Evolutionary conservation across 2,888 invertebrate genomes (phyloP), one percentile per base, ranked within the genome.

Genomic region (Acleris holmiana): DNA sequence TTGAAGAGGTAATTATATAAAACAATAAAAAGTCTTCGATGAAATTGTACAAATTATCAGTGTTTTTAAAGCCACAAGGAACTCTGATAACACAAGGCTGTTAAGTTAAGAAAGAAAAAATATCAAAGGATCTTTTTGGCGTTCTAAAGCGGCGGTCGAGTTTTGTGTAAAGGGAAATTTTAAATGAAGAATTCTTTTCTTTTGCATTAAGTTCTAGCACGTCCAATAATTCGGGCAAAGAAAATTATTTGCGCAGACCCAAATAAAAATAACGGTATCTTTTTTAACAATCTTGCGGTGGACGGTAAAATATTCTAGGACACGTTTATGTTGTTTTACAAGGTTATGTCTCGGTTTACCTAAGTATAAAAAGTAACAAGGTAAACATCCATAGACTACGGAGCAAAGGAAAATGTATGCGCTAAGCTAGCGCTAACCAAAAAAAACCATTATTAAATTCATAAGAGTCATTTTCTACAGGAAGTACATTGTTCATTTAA

Each of bases 51-150:
- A 44, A n/a, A 44, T 17, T 44, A n/a, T 2, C 17, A 44, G 44
- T 15, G 17, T 44, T 44, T 17, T 44, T 44, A 7, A 15, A 2
- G 15, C 17, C 17, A 44, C 6, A 15, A 44, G 48, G 54, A 64
- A 64, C 64, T 48, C 59, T 55, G 4, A 55, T 23, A 54, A 35
- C 44, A 49, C 18, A 48, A 47, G 49, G 54, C 44, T 40, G 50
- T 58, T 40, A 59, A 59, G 29, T 65, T 54, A 55, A 59, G 54
- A 46, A 29, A 59, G 19, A 53, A 65, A 65, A 54, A 59, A 65
- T 55, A 64, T 60, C 59, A 65, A 65, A 65, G 48, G 54, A 49
- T 49, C 29, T 48, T 53, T 48, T 54, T 25, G 46, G 47, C 41
- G 18, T 51, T 51, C 51, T 2, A 13, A 17, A 64, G 47, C 57